Evolutionary conservation across 2,113 vertebrate genomes (phyloP), one percentile per base, ranked within the genome.

Genomic region (Rousettus leschenaultii): DNA sequence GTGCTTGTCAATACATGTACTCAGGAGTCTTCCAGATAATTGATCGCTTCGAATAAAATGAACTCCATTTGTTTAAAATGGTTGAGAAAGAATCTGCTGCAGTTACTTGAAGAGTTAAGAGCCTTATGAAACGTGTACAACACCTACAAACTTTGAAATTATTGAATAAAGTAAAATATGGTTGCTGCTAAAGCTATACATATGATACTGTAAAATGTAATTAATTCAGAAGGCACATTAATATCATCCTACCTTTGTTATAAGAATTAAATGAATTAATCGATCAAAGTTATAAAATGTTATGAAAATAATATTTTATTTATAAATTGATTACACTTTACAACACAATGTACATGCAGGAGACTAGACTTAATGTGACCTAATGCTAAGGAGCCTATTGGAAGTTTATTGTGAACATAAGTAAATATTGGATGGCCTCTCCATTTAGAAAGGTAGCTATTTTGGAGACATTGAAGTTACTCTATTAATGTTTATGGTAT

Each of bases 51-150:
- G 40, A 87, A 40, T 61, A 74, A 94, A 93, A 84, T 53, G 33
- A 90, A 61, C 12, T 75, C 57, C 59, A 89, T 95, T 89, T 96
- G 45, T 94, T 80, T 65, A 92, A 92, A 97, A 92, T 92, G 57
- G 8, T 68, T 89, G 35, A 96, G n/a, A 80, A 55, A 83, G 4
- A 85, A 65, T 92, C 63, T 73, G 4, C 13, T 55, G 6, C 28
- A 38, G 38, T 93, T 91, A 59, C 48, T 51, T 86, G 22, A 87
- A 94, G 74, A 95, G 33, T 57, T 87, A 74, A 94, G 35, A 86
- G 22, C 77, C 45, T 86, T 66, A 95, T 59, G 40, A 85, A 92
- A 45, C 68, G 5, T 30, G 0, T 68, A 1, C n/a, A 73, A 45
- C 24, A 48, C 19, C 40, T 92, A 94, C 33, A 19, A 68, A 53